Evolutionary conservation across 2,113 vertebrate genomes (phyloP).

Genomic region (Tachycineta bicolor): DNA sequence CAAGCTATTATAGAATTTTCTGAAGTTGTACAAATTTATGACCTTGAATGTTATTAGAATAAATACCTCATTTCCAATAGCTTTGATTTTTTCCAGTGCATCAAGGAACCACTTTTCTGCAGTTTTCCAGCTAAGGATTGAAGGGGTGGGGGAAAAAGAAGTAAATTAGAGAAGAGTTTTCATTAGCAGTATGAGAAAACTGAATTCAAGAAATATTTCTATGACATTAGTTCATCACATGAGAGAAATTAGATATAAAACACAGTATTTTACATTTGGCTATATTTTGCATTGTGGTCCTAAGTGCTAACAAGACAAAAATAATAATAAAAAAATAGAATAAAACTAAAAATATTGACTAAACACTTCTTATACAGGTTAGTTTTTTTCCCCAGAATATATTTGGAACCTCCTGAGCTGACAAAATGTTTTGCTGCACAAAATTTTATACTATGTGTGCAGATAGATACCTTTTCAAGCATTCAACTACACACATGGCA

Average conservation of each 20-base stretch:
- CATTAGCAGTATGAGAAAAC: background rate
- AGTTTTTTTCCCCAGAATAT: background rate
- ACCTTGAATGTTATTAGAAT: background rate
- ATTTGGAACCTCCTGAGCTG: background rate
- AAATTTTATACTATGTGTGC: background rate
- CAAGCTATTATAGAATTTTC: background rate
- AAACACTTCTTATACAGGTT: background rate
- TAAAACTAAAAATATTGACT: background rate
- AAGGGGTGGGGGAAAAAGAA: background rate
- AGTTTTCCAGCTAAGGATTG: conserved; percentile 89
- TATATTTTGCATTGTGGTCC: background rate
- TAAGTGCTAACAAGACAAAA: background rate
- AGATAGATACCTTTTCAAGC: background rate
- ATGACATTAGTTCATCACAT: background rate
- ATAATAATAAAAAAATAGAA: background rate
- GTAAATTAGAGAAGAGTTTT: background rate
- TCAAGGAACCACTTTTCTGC: conserved; percentile 96
- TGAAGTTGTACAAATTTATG: background rate
- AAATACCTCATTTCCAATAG: conserved; percentile 95
- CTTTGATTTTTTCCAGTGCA: conserved; percentile 98
- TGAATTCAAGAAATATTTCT: background rate
- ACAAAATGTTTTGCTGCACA: background rate
- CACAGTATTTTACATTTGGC: background rate
- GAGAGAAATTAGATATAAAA: background rate
- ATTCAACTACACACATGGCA: background rate